Percentiles rank a stretch among this genome's conserved stretches.
These are phyloP conservation scores for Stenchaetothrips biformis DNA, from an alignment of 2,888 invertebrate genomes.

Conservation along the genomic window DNA sequence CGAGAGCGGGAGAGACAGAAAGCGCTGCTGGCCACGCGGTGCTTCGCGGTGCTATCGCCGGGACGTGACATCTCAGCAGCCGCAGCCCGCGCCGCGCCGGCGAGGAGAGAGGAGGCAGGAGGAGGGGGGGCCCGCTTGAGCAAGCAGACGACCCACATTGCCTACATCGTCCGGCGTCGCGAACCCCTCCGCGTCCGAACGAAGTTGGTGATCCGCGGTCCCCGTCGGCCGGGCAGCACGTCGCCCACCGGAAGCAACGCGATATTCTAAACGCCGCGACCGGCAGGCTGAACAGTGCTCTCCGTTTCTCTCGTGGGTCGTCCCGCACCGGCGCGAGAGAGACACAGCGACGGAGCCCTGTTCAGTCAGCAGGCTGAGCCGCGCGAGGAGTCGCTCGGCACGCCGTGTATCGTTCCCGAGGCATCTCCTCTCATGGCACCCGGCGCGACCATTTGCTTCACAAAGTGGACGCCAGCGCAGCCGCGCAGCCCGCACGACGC, in stretches of 20 bases:
- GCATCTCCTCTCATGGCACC: too few relatives aligned
- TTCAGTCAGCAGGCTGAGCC: neutral
- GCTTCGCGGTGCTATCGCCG: constrained; percentile 43
- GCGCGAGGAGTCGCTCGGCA: neutral
- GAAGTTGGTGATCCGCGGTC: too few relatives aligned
- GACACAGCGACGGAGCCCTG: neutral
- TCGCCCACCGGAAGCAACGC: too few relatives aligned
- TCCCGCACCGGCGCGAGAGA: neutral
- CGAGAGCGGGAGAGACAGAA: too few relatives aligned
- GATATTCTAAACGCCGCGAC: too few relatives aligned
- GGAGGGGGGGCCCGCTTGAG: constrained; percentile 32
- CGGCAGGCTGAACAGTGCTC: neutral
- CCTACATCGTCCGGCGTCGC: constrained; percentile 53
- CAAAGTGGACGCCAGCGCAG: neutral
- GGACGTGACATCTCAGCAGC: constrained; percentile 6
- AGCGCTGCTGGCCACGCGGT: constrained; percentile 36
- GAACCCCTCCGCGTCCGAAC: too few relatives aligned
- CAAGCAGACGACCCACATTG: constrained; percentile 51
- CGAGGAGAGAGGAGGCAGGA: constrained; percentile 18
- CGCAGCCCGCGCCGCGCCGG: constrained; percentile 13
- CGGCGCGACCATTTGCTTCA: neutral
- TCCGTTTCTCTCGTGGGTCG: neutral
- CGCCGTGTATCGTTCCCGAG: too few relatives aligned
- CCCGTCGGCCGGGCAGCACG: too few relatives aligned
- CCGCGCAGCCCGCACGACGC: too few relatives aligned